Evolutionary conservation across 2,888 invertebrate genomes (phyloP), one percentile per base, ranked within the genome.

Genomic region (Macrosoma leucophasiata): DNA sequence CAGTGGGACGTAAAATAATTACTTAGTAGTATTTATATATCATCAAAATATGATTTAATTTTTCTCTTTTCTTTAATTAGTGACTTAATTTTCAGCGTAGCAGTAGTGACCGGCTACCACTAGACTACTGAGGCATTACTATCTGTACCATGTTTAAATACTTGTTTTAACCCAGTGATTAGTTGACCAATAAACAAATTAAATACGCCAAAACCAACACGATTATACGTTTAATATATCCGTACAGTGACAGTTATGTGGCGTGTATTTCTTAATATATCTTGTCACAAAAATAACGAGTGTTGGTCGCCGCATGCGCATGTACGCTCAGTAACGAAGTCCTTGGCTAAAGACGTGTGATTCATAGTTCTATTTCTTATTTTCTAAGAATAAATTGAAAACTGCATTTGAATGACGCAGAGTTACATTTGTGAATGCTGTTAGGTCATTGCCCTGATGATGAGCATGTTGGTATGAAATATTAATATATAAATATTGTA

Each of bases 361-460:
- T 50, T 78, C 77, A 77, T 52, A 52, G 54, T 58, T 73, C 78
- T 79, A 78, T 77, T 76, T 77, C 65, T 74, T 73, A 77, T 72
- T 77, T 71, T 65, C 78, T 78, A 76, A 78, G 75, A 77, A 79
- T 79, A 79, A 62, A 72, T 65, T 61, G 67, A 74, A 76, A 81
- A 79, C 74, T 79, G 79, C 79, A 81, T 61, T 57, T 49, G 60
- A 58, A 60, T 77, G 76, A 75, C 66, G 72, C 77, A 74, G 59
- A 57, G 59, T 54, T 51, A 56, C 56, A 58, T 57, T 51, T 45
- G 48, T 50, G 54, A 61, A 63, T 62, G 58, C 57, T 56, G 50
- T 53, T n/a, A 55, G 77, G 67, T 55, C 73, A 50, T 60, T 60
- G 78, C 75, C 72, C 76, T 49, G 49, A 55, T 68, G 71, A 72